These are phyloP conservation scores for Centropus unirufus DNA, from an alignment of 2,113 vertebrate genomes.

Conservation along the genomic window DNA sequence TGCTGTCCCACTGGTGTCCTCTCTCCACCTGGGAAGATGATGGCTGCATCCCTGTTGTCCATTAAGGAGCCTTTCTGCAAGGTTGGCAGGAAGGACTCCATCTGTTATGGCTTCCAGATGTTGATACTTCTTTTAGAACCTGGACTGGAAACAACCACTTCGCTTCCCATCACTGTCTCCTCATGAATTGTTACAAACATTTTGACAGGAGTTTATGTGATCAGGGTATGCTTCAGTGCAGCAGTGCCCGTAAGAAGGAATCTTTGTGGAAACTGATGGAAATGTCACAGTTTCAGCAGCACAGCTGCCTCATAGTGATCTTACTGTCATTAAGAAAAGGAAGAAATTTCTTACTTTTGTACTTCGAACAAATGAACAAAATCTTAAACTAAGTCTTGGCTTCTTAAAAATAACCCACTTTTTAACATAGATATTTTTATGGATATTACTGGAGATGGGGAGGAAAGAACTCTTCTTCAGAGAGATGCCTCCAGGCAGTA, in stretches of 20 bases:
- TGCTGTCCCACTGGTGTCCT: not conserved
- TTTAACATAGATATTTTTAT: not conserved
- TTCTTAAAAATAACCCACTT: not conserved
- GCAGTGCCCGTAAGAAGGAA: not conserved
- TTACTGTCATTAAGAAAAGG: conserved; percentile 38
- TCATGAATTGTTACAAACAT: not conserved
- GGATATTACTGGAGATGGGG: not conserved
- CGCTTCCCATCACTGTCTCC: not conserved
- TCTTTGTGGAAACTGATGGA: conserved; percentile 34
- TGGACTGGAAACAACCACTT: not conserved
- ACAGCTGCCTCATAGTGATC: conserved; percentile 15
- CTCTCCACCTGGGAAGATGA: not conserved
- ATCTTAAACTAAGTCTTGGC: not conserved
- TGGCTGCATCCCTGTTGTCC: not conserved
- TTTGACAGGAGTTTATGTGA: not conserved
- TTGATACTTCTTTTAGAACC: not conserved
- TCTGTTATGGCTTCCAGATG: not conserved
- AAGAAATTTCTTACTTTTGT: conserved; percentile 36
- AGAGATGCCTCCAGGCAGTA: conserved; percentile 9
- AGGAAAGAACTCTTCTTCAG: not conserved
- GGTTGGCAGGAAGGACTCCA: not conserved
- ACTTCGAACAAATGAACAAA: not conserved
- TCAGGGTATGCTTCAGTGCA: not conserved
- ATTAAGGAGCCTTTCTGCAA: not conserved
- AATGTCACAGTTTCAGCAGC: conserved; percentile 43